phyloP scores from a whole-genome alignment of 2,888 invertebrate genomes.

The Piscicola geometra region DNA sequence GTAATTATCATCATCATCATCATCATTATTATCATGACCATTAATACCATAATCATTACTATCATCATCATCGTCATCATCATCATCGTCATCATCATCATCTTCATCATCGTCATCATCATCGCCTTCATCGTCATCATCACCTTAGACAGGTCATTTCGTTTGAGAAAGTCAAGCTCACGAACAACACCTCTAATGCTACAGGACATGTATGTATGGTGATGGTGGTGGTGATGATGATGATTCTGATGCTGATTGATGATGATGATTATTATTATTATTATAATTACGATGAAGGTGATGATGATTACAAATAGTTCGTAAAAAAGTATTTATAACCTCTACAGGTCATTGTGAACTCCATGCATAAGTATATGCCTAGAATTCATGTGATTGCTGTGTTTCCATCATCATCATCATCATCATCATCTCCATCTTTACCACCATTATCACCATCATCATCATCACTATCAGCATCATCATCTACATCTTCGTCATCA shows the following conservation, averaged over 20 bases:
- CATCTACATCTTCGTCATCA: background rate
- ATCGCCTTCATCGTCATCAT: constrained; percentile 23
- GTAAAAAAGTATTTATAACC: background rate
- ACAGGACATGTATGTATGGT: background rate
- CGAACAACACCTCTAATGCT: background rate
- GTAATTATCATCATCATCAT: no score
- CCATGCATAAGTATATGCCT: constrained; percentile 99
- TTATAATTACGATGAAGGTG: no score
- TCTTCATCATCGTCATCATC: constrained; percentile 29
- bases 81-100: constrained; percentile 30
- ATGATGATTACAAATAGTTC: no score
- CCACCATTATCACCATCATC: background rate
- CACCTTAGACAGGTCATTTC: constrained; percentile 4
- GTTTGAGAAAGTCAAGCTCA: constrained; percentile 6
- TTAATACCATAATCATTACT: constrained; percentile 20
- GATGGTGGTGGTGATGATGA: background rate
- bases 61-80: constrained; percentile 29
- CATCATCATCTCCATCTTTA: background rate
- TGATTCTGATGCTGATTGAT: background rate
- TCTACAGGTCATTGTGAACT: constrained; percentile 86
- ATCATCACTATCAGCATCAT: background rate
- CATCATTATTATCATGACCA: background rate
- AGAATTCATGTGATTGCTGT: constrained; percentile 73
- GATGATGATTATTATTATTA: background rate
- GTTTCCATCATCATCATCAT: background rate